Evolutionary conservation across 2,888 invertebrate species (phyloP).

Genomic region (Drosophila hamatofila): DNA sequence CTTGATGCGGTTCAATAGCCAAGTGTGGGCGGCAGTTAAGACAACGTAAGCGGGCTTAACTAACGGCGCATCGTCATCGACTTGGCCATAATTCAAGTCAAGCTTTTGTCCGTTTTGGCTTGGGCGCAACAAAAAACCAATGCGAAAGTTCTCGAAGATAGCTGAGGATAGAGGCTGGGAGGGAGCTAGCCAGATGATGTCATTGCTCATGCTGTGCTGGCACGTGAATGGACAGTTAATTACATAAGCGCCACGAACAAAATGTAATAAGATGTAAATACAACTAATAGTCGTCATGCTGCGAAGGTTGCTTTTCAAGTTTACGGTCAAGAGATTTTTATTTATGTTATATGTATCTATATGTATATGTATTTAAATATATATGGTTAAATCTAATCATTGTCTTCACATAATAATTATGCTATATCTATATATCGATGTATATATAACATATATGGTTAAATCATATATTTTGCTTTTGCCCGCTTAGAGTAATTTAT

Average conservation of each 20-base stretch:
- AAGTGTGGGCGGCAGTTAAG: constrained; percentile 30
- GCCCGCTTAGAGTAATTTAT: not conserved
- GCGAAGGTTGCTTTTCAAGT: constrained; percentile 27
- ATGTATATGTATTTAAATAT: not conserved
- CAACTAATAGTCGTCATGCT: constrained; percentile 31
- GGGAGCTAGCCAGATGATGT: constrained; percentile 55
- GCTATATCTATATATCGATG: not conserved
- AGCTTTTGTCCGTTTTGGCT: constrained; percentile 11
- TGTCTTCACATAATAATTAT: not conserved
- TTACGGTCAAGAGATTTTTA: not conserved
- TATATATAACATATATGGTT: not conserved
- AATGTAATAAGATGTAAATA: constrained; percentile 46
- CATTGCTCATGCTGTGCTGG: constrained; percentile 46
- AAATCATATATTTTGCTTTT: not conserved
- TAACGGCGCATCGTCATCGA: constrained; percentile 36
- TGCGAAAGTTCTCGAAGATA: constrained; percentile 34
- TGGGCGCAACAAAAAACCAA: constrained; percentile 6
- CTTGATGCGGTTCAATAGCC: not conserved
- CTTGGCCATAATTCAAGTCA: constrained; percentile 24
- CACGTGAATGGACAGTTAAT: constrained; percentile 73
- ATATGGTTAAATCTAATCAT: not conserved
- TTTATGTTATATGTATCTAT: not conserved
- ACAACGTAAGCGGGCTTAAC: constrained; percentile 5
- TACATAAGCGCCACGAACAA: constrained; percentile 41
- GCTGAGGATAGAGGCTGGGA: not conserved